Percentiles rank a stretch among this genome's conserved stretches.
Conservation (phyloP, 2,797 vertebrate genomes). For the Falco novaeseelandiae region DNA sequence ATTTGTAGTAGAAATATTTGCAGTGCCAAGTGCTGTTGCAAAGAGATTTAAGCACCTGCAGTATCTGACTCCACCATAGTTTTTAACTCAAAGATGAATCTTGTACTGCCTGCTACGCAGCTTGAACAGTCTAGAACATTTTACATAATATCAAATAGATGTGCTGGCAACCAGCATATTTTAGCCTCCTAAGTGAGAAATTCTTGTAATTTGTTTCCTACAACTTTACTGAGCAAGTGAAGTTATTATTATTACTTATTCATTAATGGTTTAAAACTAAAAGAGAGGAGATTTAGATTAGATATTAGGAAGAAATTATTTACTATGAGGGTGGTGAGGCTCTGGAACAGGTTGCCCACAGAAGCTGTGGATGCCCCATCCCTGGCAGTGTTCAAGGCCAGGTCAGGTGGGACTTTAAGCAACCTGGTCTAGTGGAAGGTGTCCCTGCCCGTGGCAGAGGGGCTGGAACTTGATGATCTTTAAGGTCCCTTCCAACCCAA, state of each 20-base stretch:
- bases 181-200: background rate
- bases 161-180: background rate
- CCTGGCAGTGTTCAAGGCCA: too few species aligned
- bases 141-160: background rate
- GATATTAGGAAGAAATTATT: too few species aligned
- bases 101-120: background rate
- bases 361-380: too few species aligned
- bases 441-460: too few species aligned
- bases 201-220: background rate
- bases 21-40: background rate
- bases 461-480: too few species aligned
- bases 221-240: background rate
- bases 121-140: background rate
- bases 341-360: too few species aligned
- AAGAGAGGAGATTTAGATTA: too few species aligned
- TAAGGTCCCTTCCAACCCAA: too few species aligned
- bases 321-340: too few species aligned
- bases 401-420: too few species aligned
- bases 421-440: too few species aligned
- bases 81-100: background rate
- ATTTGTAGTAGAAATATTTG: background rate
- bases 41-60: background rate
- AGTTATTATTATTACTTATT: background rate
- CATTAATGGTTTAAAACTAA: background rate
- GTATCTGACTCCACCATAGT: background rate